Percentiles rank a stretch among this genome's conserved stretches.
Conservation (phyloP, 2,113 vertebrate genomes). For the Nipponia nippon region DNA sequence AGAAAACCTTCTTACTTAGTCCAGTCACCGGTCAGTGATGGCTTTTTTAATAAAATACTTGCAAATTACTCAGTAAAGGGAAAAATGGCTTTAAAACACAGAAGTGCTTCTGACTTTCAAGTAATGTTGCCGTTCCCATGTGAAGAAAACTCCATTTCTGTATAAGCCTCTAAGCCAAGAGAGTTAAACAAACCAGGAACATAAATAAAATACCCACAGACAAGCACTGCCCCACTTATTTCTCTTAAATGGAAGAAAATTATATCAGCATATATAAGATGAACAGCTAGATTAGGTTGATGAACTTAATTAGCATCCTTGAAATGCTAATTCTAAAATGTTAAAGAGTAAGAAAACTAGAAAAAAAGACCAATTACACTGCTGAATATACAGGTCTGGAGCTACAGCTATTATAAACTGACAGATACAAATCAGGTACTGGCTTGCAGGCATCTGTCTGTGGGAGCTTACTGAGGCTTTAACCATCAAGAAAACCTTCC, state of each 20-base stretch:
- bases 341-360: neutral
- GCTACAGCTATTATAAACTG: neutral
- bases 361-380: neutral
- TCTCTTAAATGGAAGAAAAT: neutral
- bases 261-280: neutral
- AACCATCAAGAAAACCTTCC: neutral
- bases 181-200: neutral
- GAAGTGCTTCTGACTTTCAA: neutral
- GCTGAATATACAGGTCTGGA: neutral
- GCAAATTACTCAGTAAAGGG: neutral
- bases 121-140: neutral
- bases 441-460: neutral
- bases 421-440: neutral
- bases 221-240: neutral
- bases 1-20: neutral
- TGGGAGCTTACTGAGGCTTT: neutral
- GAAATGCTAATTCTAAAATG: neutral
- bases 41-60: neutral
- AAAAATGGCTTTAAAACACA: neutral
- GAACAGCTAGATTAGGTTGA: neutral
- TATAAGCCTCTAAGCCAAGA: neutral
- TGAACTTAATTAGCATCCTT: neutral
- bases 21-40: neutral
- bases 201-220: neutral
- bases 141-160: neutral